Evolutionary conservation across 2,888 invertebrate genomes (phyloP), one percentile per base, ranked within the genome.

Genomic region (Cosmia pyralina): DNA sequence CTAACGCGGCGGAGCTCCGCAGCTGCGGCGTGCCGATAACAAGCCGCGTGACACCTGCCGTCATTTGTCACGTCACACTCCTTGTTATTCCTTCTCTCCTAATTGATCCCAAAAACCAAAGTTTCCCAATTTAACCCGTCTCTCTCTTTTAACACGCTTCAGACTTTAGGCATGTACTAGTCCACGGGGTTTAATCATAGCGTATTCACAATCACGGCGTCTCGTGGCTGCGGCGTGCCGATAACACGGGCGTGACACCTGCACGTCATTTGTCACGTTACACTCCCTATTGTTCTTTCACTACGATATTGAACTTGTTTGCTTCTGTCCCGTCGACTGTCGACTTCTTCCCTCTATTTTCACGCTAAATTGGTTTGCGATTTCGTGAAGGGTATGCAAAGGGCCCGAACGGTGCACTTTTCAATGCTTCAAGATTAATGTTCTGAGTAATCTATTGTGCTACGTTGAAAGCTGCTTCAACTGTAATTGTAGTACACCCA

Each of bases 221-320:
- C 81, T 83, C 81, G 84, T 60, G 84, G 88, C 91, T 91, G 91
- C 81, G 84, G 86, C 84, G 80, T 79, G 81, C 88, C 88, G 92
- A 93, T 92, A 93, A 87, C 86, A 84, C 76, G 79, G 70, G 68
- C 90, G 90, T 92, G 94, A 93, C 94, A 94, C 94, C 94, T 95
- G 94, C 91, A 91, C 90, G 90, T 95, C 94, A 94, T 95, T 95
- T 95, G 95, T 95, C 95, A 95, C 92, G 91, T 87, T 89, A 85
- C 88, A 86, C 72, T 83, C 85, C 85, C 85, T 91, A 90, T 91
- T 91, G 91, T 92, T 92, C 90, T 90, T 91, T 91, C 87, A 75
- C 85, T 79, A 84, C 88, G 87, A 88, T 89, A 89, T 88, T 90
- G 90, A 90, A 91, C 88, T 87, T 92, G 92, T 93, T 93, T 92